Evolutionary conservation across 2,797 vertebrate genomes (phyloP).

Genomic region (Propithecus deckenii): DNA sequence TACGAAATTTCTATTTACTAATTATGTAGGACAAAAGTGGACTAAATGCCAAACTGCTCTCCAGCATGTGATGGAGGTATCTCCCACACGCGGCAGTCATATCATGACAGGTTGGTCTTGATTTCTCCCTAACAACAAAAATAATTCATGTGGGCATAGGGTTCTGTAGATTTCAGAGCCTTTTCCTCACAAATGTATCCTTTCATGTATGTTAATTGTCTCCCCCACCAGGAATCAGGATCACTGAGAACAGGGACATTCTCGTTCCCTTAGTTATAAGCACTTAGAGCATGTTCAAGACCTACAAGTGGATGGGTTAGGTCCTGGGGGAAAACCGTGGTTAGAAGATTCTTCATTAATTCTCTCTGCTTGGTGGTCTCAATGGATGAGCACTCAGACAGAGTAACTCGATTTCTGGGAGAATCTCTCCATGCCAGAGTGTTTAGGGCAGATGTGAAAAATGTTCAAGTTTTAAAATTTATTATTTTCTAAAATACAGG

Average conservation of each 20-base stretch:
- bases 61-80: neutral
- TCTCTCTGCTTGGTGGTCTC: neutral
- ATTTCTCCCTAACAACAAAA: neutral
- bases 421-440: neutral
- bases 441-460: constrained; percentile 4
- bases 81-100: neutral
- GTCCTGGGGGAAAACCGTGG: accelerated
- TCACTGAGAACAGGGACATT: neutral
- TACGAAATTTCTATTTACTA: neutral
- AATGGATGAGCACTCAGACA: neutral
- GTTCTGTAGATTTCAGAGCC: neutral
- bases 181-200: neutral
- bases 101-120: accelerated
- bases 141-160: neutral
- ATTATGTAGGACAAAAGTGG: neutral
- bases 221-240: neutral
- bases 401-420: neutral
- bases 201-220: neutral
- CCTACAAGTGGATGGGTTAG: neutral
- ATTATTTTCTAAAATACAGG: neutral
- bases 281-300: neutral
- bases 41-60: neutral
- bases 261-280: neutral
- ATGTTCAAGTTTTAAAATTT: neutral
- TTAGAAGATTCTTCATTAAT: neutral